These are phyloP conservation scores for Meriones psammophilus DNA, from an alignment of 2,797 vertebrate genomes.

Conservation along the genomic window DNA sequence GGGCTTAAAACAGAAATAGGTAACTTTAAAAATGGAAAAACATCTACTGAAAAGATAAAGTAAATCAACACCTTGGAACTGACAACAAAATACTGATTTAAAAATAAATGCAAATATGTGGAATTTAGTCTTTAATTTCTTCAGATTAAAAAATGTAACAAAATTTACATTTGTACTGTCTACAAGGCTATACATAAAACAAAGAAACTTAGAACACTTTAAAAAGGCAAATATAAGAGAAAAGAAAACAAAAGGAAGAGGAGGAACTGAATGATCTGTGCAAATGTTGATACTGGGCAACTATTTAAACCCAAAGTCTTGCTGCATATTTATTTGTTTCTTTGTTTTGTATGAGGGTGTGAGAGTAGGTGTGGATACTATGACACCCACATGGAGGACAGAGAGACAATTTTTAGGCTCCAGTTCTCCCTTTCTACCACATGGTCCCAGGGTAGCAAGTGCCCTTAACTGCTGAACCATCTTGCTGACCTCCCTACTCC, in stretches of 20 bases:
- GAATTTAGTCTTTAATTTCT: not conserved
- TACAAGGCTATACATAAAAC: not conserved
- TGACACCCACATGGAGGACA: too few species aligned
- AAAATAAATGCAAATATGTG: not conserved
- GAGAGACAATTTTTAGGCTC: not conserved
- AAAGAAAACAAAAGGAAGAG: not conserved
- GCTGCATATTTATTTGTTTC: not conserved
- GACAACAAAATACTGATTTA: not conserved
- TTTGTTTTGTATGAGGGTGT: not conserved
- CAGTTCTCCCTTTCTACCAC: not conserved
- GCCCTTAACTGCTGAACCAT: not conserved
- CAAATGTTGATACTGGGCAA: not conserved
- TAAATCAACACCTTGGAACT: conserved; percentile 10
- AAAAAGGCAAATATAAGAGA: not conserved
- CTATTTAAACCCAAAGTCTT: not conserved
- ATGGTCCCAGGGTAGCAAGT: not conserved
- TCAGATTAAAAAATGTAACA: not conserved
- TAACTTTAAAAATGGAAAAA: not conserved
- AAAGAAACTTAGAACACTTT: not conserved
- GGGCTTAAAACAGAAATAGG: not conserved
- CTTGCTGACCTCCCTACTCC: not conserved
- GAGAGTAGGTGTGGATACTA: not conserved
- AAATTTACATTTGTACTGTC: not conserved
- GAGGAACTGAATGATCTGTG: not conserved
- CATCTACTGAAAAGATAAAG: not conserved